These are phyloP conservation scores for Chironomus tentans DNA, from an alignment of 2,888 invertebrate genomes.

Conservation along the genomic window DNA sequence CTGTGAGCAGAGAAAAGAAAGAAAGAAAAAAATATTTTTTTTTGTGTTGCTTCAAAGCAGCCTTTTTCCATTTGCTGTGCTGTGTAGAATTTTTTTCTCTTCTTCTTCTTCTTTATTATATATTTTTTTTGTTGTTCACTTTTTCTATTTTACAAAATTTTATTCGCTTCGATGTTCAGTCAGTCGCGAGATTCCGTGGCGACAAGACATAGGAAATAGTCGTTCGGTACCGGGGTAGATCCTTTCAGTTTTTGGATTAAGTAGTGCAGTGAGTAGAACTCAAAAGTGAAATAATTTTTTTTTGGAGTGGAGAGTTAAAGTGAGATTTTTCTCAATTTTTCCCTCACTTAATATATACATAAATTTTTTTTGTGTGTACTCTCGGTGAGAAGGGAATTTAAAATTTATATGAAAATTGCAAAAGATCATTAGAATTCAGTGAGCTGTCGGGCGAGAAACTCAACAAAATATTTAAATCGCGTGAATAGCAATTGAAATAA, in stretches of 20 bases:
- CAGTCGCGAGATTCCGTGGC: conserved; percentile 27
- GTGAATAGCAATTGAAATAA: neutral
- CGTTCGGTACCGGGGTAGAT: neutral
- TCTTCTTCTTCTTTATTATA: conserved; percentile 12
- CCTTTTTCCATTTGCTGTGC: neutral
- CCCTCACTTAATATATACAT: neutral
- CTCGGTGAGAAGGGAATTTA: neutral
- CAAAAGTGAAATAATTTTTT: neutral
- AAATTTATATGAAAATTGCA: neutral
- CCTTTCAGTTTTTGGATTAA: neutral
- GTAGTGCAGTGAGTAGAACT: neutral
- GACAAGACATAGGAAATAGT: conserved; percentile 26
- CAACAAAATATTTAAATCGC: neutral
- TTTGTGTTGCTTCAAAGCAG: neutral
- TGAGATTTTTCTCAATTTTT: neutral
- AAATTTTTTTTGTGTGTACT: neutral
- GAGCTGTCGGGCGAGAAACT: neutral
- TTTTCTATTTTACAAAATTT: conserved; percentile 25
- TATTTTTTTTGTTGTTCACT: conserved; percentile 23
- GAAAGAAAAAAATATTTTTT: neutral
- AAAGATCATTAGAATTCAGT: neutral
- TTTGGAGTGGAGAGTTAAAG: neutral
- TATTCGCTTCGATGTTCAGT: conserved; percentile 25
- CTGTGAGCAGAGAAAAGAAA: neutral
- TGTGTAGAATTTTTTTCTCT: conserved; percentile 2